These are phyloP conservation scores for Hydrochoerus hydrochaeris DNA, from an alignment of 2,113 vertebrate genomes.

Conservation along the genomic window DNA sequence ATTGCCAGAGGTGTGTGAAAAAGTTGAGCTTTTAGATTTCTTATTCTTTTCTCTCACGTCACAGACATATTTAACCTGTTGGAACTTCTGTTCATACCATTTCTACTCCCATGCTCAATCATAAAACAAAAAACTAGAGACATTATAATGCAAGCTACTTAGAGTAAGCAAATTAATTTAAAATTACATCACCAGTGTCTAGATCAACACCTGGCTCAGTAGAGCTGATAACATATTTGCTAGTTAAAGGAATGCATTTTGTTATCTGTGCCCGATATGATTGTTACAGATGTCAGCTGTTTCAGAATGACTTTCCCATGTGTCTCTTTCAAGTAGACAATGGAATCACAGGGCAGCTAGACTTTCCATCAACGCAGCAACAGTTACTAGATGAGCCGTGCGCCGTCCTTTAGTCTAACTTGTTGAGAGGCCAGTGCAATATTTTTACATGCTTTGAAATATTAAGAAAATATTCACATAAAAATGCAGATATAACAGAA, in stretches of 20 bases:
- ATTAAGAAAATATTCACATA: not conserved
- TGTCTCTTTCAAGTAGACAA: not conserved
- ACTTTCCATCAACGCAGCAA: not conserved
- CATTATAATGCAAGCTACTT: not conserved
- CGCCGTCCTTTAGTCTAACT: not conserved
- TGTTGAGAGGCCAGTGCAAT: not conserved
- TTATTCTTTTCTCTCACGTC: not conserved
- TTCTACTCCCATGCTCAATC: not conserved
- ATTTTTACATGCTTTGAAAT: constrained; percentile 10
- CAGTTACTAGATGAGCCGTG: not conserved
- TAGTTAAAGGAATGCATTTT: constrained; percentile 4
- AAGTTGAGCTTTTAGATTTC: not conserved
- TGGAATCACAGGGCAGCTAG: not conserved
- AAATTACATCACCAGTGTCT: not conserved
- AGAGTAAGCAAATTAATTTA: not conserved
- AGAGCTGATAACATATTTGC: not conserved
- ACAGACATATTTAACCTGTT: not conserved
- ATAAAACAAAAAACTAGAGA: constrained; percentile 17
- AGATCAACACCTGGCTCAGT: not conserved
- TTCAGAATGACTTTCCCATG: not conserved
- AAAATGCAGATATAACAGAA: constrained; percentile 20
- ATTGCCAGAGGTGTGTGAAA: not conserved
- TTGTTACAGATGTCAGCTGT: not conserved
- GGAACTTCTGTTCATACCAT: not conserved
- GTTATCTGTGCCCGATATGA: not conserved